Base-by-base conservation (phyloP, 2,888 invertebrate species). In the Fragum sueziense region DNA sequence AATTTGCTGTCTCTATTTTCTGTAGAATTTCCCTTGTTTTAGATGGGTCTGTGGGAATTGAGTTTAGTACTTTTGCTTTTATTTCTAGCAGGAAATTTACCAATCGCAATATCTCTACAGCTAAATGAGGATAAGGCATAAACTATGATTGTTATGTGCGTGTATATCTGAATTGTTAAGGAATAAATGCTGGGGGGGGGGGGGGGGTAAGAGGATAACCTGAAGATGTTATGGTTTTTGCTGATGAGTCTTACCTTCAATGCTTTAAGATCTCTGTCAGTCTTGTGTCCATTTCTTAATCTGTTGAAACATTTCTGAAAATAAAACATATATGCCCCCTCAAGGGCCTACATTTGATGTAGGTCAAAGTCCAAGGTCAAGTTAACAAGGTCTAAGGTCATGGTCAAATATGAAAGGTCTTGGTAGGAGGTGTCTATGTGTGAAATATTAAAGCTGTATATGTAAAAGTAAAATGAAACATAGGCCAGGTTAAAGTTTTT, bases 171-270 rank as follows among this genome's bases (percentile, higher is more conserved):
- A n/a, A 74, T 74, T 78, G 9, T 20, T 74, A 2, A 27, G 9
- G 25, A 61, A 78, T 20, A 78, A 68, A 47, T 78, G 78, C 31
- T n/a, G n/a, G n/a, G n/a, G n/a, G n/a, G n/a, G n/a, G n/a, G n/a
- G 73, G 51, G 22, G 27, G 31, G 9, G 41, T 3, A 1, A 69
- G n/a, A 25, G 74, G 78, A 52, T 78, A 77, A 22, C 57, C 33
- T 29, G 29, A 20, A 1, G n/a, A 1, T 6, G 29, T 27, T 1
- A 59, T 69, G 27, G n/a, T 61, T 25, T 17, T 11, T 29, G 9
- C 41, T 47, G n/a, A 54, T 37, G n/a, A 9, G 4, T n/a, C 22
- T 57, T 2, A 11, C 25, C 27, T 57, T 7, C n/a, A 57, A 25
- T 20, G n/a, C 11, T 7, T 57, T 2, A 2, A 25, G n/a, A 14